Base-by-base conservation (phyloP, 1,140 invertebrate species). In the Aradophagus sp. region DNA sequence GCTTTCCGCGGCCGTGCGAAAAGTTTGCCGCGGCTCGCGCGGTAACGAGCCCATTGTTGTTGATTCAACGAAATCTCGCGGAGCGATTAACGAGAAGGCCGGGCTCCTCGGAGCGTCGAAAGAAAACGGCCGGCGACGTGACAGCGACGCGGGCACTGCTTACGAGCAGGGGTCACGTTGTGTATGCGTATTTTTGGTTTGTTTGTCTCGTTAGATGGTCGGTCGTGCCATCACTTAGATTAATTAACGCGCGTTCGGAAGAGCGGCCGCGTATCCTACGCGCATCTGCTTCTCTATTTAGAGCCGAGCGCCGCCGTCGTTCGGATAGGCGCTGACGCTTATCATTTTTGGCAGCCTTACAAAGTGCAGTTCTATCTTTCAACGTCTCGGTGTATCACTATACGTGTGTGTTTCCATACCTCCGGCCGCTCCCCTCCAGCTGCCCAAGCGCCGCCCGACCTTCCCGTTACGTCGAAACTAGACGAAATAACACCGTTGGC, bases 291-390 rank as follows among this genome's bases (percentile, higher is more conserved):
- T 62, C 48, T 62, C 50, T 63, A 71, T 66, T 72, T 72, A 72
- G 61, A 66, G 56, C 56, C 29, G 45, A 35, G n/a, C n/a, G n/a
- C n/a, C 36, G 36, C 67, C 58, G 59, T 39, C 52, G 38, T 58
- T 63, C 42, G 36, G 52, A 58, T 63, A 62, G 61, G 69, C 44
- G 62, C 62, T 61, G 39, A 52, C 58, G 65, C 53, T 59, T 73
- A 73, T 73, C 70, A 72, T 68, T 73, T 68, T 73, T 73, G 70
- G 70, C 70, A 73, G 59, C 42, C 58, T 58, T 45, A 63, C 65
- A 65, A 59, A 73, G 62, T 72, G 47, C 59, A 59, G 56, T 75
- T 48, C 34, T 26, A 48, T 72, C 70, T 71, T 31, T 62, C 58
- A 56, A 42, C 61, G 66, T 59, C 11, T 65, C 53, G 23, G 61